A percentile compares a stretch with the other conserved stretches of the same genome.
Evolutionary conservation across 2,113 vertebrate genomes (phyloP).

Genomic region (Phoenicopterus ruber): DNA sequence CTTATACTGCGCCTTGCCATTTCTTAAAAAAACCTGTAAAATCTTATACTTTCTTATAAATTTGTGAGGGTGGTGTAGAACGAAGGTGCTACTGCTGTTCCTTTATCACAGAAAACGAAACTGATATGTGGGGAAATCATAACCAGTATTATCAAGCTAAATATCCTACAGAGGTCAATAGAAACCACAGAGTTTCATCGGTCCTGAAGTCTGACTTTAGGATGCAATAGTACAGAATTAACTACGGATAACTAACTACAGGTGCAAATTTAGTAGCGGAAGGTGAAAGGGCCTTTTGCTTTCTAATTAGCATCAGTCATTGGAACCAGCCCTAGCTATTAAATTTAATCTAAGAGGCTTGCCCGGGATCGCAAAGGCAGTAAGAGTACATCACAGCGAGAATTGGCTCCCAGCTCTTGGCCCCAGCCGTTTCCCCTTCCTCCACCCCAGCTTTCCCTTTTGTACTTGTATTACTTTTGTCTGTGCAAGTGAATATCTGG

Average conservation of each 20-base stretch:
- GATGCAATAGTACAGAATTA: background rate
- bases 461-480: slow-evolving; percentile 21
- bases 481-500: slow-evolving; percentile 25
- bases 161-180: background rate
- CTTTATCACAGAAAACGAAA: background rate
- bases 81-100: background rate
- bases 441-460: background rate
- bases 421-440: slow-evolving; percentile 43
- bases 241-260: background rate
- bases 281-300: slow-evolving; percentile 30
- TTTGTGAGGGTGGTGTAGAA: background rate
- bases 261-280: slow-evolving; percentile 30
- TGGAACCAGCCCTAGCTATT: background rate
- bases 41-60: background rate
- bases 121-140: background rate
- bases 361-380: background rate
- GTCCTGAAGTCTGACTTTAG: background rate
- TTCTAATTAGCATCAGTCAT: slow-evolving; percentile 27
- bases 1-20: background rate
- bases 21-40: background rate
- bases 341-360: slow-evolving; percentile 17
- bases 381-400: background rate
- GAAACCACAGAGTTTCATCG: background rate
- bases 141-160: background rate
- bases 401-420: slow-evolving; percentile 9